Evolutionary conservation across 2,888 invertebrate genomes (phyloP).

Genomic region (Gastrophysa polygoni): DNA sequence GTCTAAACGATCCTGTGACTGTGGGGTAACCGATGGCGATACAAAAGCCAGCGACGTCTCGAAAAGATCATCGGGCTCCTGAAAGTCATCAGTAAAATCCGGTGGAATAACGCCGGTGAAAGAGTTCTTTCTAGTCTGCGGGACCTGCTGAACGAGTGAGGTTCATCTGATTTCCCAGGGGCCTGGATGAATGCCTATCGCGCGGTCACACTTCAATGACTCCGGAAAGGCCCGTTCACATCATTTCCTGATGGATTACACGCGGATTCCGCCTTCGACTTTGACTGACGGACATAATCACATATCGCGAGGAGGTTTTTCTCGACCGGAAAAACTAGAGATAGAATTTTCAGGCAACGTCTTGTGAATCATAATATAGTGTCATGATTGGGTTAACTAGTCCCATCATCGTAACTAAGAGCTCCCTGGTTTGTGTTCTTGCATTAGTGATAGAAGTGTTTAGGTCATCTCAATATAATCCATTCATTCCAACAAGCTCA

Average conservation of each 20-base stretch:
- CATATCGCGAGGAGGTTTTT: neutral
- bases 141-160: slow-evolving; percentile 18
- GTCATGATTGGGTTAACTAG: too few species aligned
- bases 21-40: too few species aligned
- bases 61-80: neutral
- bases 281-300: slow-evolving; percentile 40
- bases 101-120: slow-evolving; percentile 14
- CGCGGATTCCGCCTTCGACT: slow-evolving; percentile 36
- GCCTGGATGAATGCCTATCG: slow-evolving; percentile 55
- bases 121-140: slow-evolving; percentile 24
- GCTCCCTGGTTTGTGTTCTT: too few species aligned
- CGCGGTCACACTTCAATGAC: slow-evolving; percentile 59
- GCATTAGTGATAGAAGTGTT: too few species aligned
- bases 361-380: too few species aligned
- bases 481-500: too few species aligned
- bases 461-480: too few species aligned
- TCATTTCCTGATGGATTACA: slow-evolving; percentile 52
- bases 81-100: neutral
- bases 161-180: slow-evolving; percentile 57
- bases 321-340: neutral
- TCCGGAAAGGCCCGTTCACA: slow-evolving; percentile 49
- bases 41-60: too few species aligned
- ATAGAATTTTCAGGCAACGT: too few species aligned
- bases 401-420: too few species aligned
- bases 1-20: too few species aligned